Evolutionary conservation across 2,797 vertebrate species (phyloP).

Genomic region (Linurgus olivaceus): DNA sequence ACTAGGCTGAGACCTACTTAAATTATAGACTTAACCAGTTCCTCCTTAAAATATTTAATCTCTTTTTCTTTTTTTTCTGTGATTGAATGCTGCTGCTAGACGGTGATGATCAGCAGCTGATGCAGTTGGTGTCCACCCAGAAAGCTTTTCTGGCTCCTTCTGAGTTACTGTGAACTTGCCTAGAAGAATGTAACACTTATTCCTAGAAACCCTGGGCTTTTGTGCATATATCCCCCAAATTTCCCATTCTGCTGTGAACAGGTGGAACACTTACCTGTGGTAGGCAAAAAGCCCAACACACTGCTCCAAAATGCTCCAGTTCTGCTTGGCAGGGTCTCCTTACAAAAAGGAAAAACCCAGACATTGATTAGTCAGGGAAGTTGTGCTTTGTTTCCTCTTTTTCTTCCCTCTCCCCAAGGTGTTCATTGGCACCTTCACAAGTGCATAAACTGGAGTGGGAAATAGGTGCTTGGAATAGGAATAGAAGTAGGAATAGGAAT

Average conservation of each 20-base stretch:
- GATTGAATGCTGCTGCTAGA: background rate
- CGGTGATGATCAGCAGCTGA: background rate
- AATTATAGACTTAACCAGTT: background rate
- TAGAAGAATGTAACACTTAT: background rate
- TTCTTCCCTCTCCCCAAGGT: background rate
- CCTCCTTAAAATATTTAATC: background rate
- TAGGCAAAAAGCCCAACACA: background rate
- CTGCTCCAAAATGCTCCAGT: background rate
- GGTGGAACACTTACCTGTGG: background rate
- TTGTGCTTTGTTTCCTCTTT: background rate
- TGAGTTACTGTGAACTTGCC: background rate
- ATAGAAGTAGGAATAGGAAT: background rate
- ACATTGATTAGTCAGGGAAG: fast-evolving
- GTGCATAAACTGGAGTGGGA: background rate
- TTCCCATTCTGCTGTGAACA: background rate
- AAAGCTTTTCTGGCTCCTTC: background rate
- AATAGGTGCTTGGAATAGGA: background rate
- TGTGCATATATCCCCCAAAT: background rate
- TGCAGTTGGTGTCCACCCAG: background rate
- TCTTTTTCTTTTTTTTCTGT: background rate
- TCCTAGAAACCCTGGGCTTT: background rate
- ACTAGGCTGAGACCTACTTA: background rate
- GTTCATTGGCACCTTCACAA: background rate
- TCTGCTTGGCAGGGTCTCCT: background rate
- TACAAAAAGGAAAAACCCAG: background rate